Evolutionary conservation across 2,888 invertebrate species (phyloP).

Genomic region (Macaria notata): DNA sequence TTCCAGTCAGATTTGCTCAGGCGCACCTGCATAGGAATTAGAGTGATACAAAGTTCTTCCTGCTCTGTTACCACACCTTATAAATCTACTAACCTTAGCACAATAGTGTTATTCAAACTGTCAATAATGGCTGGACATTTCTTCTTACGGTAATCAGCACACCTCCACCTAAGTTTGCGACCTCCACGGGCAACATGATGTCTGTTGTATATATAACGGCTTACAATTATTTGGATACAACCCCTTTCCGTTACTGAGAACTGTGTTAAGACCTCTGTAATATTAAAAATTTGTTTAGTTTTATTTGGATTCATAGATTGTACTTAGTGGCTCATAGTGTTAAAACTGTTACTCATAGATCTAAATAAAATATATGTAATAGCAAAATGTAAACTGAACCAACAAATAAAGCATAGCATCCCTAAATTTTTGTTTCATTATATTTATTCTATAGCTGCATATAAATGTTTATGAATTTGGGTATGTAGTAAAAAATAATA

Average conservation of each 20-base stretch:
- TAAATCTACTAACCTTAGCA: constrained; percentile 45
- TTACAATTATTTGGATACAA: constrained; percentile 56
- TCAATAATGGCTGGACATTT: constrained; percentile 58
- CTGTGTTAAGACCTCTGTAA: constrained; percentile 43
- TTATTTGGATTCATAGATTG: background rate
- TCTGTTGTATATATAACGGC: constrained; percentile 55
- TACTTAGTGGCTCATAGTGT: background rate
- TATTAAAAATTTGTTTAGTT: background rate
- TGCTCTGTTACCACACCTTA: background rate
- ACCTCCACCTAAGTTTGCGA: constrained; percentile 58
- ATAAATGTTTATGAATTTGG: background rate
- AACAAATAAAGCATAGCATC: background rate
- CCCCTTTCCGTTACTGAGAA: constrained; percentile 59
- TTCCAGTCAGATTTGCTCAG: background rate
- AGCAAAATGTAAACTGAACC: background rate
- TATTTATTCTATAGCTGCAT: background rate
- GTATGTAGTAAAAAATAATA: no score
- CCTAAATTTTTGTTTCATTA: background rate
- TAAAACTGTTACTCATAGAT: background rate
- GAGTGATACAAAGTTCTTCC: no score
- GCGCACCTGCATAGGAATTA: no score
- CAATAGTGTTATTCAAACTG: constrained; percentile 46
- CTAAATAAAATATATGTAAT: background rate
- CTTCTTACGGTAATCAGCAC: constrained; percentile 55
- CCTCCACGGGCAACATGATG: constrained; percentile 51